phyloP scores from a whole-genome alignment of 2,113 vertebrate genomes.

The Mobula birostris region DNA sequence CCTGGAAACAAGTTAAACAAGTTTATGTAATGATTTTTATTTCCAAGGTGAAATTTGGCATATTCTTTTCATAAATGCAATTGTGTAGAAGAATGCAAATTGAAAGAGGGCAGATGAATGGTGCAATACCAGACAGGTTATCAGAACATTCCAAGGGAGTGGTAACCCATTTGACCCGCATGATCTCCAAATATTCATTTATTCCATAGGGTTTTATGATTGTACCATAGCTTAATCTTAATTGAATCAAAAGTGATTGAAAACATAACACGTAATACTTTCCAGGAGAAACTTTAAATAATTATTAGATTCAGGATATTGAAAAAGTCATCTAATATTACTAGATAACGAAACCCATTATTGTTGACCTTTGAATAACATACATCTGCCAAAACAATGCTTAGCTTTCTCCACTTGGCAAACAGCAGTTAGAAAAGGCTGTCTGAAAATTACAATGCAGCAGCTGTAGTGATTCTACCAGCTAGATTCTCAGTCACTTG shows the following conservation, averaged over 20 bases:
- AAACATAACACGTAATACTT: not conserved
- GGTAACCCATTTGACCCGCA: no score
- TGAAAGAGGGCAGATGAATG: not conserved
- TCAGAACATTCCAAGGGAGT: not conserved
- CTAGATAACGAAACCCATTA: not conserved
- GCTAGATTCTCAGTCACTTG: not conserved
- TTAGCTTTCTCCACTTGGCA: not conserved
- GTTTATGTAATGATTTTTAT: not conserved
- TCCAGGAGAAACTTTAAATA: not conserved
- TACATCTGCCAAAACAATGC: not conserved
- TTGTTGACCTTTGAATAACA: not conserved
- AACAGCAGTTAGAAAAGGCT: not conserved
- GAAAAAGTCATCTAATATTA: not conserved
- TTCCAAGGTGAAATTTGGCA: not conserved
- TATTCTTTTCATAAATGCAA: not conserved
- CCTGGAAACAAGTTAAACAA: constrained; percentile 55
- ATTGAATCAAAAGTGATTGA: not conserved
- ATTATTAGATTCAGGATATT: not conserved
- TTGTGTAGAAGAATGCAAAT: not conserved
- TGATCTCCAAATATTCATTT: not conserved
- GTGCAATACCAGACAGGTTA: not conserved
- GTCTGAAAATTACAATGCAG: not conserved
- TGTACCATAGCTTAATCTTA: not conserved
- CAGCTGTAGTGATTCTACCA: not conserved
- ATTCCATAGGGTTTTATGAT: not conserved